Evolutionary conservation across 2,888 invertebrate genomes (phyloP), one percentile per base, ranked within the genome.

Genomic region (Callyntrura guangdongensis): DNA sequence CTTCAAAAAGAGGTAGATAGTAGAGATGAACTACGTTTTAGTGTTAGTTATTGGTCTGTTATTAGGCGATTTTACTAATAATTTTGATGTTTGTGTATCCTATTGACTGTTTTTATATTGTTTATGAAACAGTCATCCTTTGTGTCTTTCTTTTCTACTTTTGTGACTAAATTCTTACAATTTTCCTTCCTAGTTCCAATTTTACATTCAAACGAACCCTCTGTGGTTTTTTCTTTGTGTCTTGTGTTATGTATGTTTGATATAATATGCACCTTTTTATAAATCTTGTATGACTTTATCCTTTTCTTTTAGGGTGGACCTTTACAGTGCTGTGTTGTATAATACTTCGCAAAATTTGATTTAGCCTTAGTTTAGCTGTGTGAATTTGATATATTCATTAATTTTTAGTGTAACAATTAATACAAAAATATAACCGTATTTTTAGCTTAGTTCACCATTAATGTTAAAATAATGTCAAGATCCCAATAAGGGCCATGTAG

Each of bases 291-390:
- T 74, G 20, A 74, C 53, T 74, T 74, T 74, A 53, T 45, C 36
- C 36, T 74, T 74, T 72, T 72, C 17, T 72, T 74, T 22, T 74
- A 74, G 74, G 74, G 49, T 17, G 74, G 53, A 74, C 49, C 22
- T 9, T 4, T 14, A 49, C 74, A 74, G 12, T 22, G 22, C 20
- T 12, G 3, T 36, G n/a, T 36, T 22, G 47, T 22, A 49, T 6
- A 22, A 22, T 53, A 11, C 12, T 74, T 14, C 49, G 20, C 12
- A 45, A 1, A 49, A 47, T 36, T 36, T 36, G 2, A 36, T 4
- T 36, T 36, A 36, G 2, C 2, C 6, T 36, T 36, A 36, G 36
- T 36, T 36, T 36, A 36, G 36, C 36, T 36, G 36, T 36, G 36
- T 36, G 36, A 36, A 36, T 36, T n/a, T 36, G 36, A 22, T 64